phyloP scores from a whole-genome alignment of 1,140 invertebrate genomes.

The Bombus confusus region DNA sequence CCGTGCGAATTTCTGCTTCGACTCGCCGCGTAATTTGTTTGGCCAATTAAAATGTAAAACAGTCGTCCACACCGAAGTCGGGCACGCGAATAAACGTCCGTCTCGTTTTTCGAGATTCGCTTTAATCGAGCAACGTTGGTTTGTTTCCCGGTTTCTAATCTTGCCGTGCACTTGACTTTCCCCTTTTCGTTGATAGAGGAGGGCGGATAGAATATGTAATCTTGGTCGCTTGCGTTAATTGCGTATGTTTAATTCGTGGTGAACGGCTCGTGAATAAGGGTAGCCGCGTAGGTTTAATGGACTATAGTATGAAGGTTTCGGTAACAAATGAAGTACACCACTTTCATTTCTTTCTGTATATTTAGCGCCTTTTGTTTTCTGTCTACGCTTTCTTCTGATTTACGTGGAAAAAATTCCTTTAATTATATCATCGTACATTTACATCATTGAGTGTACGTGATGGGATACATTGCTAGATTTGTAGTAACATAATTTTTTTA shows the following conservation, averaged over 20 bases:
- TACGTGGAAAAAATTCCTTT: neutral
- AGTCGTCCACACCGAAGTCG: neutral
- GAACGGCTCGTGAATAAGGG: neutral
- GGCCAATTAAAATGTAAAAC: constrained; percentile 37
- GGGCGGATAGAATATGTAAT: neutral
- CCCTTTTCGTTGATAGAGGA: neutral
- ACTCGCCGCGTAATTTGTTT: constrained; percentile 36
- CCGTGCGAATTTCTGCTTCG: constrained; percentile 20
- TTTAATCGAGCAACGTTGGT: constrained; percentile 26
- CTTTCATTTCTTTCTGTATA: neutral
- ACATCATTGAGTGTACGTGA: too few species aligned
- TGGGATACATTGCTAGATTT: too few species aligned
- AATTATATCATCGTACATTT: too few species aligned
- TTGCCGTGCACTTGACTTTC: neutral
- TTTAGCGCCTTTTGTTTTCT: neutral
- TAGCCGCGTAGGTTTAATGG: neutral
- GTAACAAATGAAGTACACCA: neutral
- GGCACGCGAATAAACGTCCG: constrained; percentile 16
- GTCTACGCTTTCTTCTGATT: neutral
- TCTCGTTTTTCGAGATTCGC: constrained; percentile 31
- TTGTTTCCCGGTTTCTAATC: constrained; percentile 29
- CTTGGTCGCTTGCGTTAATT: neutral
- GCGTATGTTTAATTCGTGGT: neutral
- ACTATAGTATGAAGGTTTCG: neutral
- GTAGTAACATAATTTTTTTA: neutral